Evolutionary conservation across 2,888 invertebrate genomes (phyloP).

Genomic region (Eueremaeus valkanovi): DNA sequence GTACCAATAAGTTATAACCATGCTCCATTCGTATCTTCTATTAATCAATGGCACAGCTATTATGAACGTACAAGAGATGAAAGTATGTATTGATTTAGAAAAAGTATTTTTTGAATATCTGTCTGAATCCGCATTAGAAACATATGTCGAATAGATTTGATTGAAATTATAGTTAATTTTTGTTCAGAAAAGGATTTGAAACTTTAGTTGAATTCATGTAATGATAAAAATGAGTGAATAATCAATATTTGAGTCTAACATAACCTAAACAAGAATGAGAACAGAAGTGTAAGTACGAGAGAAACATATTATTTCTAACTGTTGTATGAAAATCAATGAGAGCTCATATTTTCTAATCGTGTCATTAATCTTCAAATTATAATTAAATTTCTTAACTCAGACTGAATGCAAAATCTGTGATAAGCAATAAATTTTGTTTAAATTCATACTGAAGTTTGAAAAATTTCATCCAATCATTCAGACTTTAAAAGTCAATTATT

Average conservation of each 20-base stretch:
- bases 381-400: constrained; percentile 7
- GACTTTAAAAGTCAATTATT: too few species aligned
- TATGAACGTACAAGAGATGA: not conserved
- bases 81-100: not conserved
- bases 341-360: not conserved
- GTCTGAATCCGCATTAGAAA: not conserved
- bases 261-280: not conserved
- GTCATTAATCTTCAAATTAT: constrained; percentile 19
- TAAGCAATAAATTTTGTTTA: not conserved
- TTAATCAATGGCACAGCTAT: constrained; percentile 9
- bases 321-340: constrained; percentile 9
- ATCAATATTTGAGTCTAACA: not conserved
- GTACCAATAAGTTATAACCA: too few species aligned
- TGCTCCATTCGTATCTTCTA: not conserved
- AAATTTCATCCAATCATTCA: too few species aligned
- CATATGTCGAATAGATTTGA: not conserved
- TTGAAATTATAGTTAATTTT: constrained; percentile 3
- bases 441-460: too few species aligned
- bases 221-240: constrained; percentile 1
- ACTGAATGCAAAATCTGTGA: not conserved
- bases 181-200: too few species aligned
- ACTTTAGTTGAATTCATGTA: too few species aligned
- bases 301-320: not conserved
- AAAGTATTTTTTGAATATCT: not conserved
- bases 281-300: not conserved